Conservation (phyloP, 2,888 invertebrate species). For the Pilophorus perplexus region DNA sequence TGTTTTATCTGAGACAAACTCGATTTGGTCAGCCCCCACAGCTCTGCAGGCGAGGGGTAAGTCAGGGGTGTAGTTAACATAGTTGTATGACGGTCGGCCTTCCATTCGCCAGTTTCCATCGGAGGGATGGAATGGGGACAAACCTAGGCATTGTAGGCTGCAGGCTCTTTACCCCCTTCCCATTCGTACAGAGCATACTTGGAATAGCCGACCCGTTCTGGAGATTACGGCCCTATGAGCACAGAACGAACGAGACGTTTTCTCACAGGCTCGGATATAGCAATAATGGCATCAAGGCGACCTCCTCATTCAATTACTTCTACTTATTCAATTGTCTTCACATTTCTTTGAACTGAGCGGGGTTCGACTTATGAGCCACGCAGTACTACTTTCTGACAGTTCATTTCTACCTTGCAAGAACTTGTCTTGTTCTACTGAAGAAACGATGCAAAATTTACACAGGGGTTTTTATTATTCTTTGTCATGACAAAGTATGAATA, state of each 20-base stretch:
- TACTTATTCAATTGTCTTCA: slow-evolving; percentile 27
- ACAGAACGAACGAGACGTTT: not conserved
- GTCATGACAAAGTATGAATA: too few relatives aligned
- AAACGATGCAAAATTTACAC: too few relatives aligned
- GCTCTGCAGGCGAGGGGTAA: not conserved
- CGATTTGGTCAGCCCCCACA: not conserved
- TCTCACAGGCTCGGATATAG: not conserved
- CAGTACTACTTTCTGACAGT: too few relatives aligned
- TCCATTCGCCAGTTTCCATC: slow-evolving; percentile 6
- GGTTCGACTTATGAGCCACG: too few relatives aligned
- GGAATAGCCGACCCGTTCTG: slow-evolving; percentile 4
- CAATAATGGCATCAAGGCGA: slow-evolving; percentile 25
- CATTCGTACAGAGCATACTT: slow-evolving; percentile 19
- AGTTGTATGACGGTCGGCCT: slow-evolving; percentile 38
- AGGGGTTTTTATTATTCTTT: too few relatives aligned
- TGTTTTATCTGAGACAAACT: slow-evolving; percentile 15
- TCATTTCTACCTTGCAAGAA: too few relatives aligned
- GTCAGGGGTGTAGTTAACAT: slow-evolving; percentile 14
- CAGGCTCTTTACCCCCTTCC: not conserved
- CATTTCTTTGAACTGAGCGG: too few relatives aligned
- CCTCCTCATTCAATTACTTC: slow-evolving; percentile 25
- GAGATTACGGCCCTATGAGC: not conserved
- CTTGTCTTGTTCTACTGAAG: too few relatives aligned
- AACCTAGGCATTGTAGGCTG: not conserved
- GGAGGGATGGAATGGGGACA: slow-evolving; percentile 36